Percentiles rank a stretch among this genome's conserved stretches.
Conservation (phyloP, 2,797 vertebrate genomes). For the Anas flavirostris region DNA sequence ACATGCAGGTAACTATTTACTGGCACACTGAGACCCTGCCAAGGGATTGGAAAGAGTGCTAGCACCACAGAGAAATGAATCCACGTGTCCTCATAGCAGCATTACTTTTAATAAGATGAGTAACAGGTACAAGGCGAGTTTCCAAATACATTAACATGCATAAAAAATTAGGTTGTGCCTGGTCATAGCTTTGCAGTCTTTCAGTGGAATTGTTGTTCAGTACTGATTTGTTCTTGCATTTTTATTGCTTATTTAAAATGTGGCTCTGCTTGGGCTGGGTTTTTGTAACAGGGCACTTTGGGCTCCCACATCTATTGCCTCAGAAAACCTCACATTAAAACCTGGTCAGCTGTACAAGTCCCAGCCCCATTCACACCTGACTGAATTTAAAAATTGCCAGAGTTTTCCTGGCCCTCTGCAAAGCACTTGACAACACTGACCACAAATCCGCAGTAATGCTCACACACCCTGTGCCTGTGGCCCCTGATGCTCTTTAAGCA, state of each 20-base stretch:
- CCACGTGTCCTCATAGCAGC: neutral
- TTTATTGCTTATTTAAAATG: slow-evolving; percentile 56
- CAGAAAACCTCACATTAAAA: slow-evolving; percentile 35
- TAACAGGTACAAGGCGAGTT: neutral
- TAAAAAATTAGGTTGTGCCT: neutral
- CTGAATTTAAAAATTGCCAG: slow-evolving; percentile 11
- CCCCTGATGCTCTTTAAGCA: neutral
- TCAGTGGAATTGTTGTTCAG: neutral
- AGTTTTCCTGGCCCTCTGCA: slow-evolving; percentile 20
- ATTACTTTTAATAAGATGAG: slow-evolving; percentile 20
- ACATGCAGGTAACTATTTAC: slow-evolving; percentile 4
- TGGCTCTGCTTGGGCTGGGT: neutral
- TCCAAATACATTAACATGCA: slow-evolving; percentile 28
- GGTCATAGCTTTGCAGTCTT: slow-evolving; percentile 3
- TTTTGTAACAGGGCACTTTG: neutral
- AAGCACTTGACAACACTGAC: neutral
- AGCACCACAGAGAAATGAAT: neutral
- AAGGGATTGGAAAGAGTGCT: slow-evolving; percentile 26
- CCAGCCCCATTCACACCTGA: neutral
- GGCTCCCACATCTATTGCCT: slow-evolving; percentile 10
- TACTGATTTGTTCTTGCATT: slow-evolving; percentile 20
- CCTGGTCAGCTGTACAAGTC: slow-evolving; percentile 56
- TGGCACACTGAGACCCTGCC: slow-evolving; percentile 10
- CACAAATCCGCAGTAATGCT: neutral
- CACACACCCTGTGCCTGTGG: neutral